phyloP scores from a whole-genome alignment of 1,140 invertebrate genomes.

The Nasonia longicornis region DNA sequence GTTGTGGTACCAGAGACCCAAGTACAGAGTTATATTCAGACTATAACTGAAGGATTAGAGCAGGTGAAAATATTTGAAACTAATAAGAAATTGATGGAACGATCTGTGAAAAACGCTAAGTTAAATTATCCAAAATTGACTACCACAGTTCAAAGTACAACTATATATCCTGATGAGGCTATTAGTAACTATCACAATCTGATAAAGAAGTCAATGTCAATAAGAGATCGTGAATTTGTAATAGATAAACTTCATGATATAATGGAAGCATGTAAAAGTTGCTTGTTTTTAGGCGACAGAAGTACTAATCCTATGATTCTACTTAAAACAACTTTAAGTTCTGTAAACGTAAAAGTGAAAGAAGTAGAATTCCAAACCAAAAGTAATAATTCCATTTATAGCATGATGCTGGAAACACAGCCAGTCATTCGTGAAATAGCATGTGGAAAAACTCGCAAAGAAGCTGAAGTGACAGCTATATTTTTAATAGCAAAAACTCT shows the following conservation, averaged over 20 bases:
- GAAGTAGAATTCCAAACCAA: not conserved
- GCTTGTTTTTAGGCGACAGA: not conserved
- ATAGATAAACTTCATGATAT: not conserved
- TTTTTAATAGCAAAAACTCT: slow-evolving; percentile 6
- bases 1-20: not conserved
- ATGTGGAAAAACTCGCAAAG: not conserved
- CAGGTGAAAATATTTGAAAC: not conserved
- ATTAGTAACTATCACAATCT: not conserved
- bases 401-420: not conserved
- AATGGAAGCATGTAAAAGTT: not conserved
- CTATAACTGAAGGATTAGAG: not conserved
- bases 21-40: not conserved
- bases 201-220: not conserved
- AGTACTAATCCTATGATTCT: not conserved
- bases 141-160: not conserved
- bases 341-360: not conserved
- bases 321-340: not conserved
- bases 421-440: slow-evolving; percentile 16
- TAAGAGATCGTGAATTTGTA: not conserved
- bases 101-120: not conserved
- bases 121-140: not conserved
- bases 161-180: not conserved
- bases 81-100: not conserved
- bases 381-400: not conserved
- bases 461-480: not conserved